Evolutionary conservation across 2,113 vertebrate genomes (phyloP).

Genomic region (Pachycephala philippinensis): DNA sequence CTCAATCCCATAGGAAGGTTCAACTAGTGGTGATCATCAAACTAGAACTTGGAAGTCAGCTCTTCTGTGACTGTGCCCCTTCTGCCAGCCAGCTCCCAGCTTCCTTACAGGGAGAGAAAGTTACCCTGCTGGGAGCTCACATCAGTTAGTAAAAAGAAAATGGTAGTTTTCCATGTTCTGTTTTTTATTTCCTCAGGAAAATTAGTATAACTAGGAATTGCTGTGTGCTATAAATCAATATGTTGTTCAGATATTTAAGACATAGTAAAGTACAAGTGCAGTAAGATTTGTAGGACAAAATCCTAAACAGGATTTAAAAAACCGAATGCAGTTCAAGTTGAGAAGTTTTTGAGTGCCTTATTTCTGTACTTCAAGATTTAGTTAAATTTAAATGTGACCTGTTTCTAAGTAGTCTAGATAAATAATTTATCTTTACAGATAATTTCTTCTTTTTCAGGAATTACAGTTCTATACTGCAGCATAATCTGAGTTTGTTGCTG

Average conservation of each 20-base stretch:
- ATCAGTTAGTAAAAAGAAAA: background rate
- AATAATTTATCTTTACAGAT: background rate
- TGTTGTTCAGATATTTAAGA: background rate
- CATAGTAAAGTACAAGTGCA: background rate
- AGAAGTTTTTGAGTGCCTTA: background rate
- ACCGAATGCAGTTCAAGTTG: background rate
- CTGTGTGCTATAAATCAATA: background rate
- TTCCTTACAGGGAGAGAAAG: background rate
- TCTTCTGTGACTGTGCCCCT: background rate
- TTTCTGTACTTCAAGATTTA: background rate
- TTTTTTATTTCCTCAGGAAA: background rate
- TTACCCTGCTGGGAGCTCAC: background rate
- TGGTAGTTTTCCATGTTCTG: background rate
- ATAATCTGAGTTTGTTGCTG: background rate
- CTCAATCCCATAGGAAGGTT: background rate
- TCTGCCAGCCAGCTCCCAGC: background rate
- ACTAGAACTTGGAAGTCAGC: background rate
- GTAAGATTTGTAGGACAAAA: background rate
- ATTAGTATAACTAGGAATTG: background rate
- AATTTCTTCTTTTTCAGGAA: background rate
- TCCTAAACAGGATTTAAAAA: background rate
- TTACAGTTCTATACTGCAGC: background rate
- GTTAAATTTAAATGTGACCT: background rate
- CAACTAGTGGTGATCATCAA: background rate
- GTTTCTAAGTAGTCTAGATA: background rate